Percentiles rank a stretch among this genome's conserved stretches.
Evolutionary conservation across 2,888 invertebrate genomes (phyloP).

Genomic region (Noctua fimbriata): DNA sequence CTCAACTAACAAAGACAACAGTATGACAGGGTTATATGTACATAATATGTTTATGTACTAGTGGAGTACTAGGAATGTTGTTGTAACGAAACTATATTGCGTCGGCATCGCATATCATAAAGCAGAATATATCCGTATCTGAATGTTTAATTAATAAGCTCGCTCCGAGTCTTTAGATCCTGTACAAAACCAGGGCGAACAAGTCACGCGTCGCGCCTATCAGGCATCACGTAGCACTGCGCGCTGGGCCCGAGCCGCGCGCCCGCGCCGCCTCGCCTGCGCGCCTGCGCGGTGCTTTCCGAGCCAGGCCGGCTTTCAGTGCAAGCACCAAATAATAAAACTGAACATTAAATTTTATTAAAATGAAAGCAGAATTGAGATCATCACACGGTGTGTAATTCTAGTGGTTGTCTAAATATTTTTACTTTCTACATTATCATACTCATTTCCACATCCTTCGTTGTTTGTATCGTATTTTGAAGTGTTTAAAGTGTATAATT

Average conservation of each 20-base stretch:
- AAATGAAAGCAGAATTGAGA: conserved; percentile 71
- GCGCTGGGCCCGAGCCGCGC: conserved; percentile 53
- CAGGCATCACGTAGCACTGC: conserved; percentile 76
- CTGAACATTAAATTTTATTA: conserved; percentile 64
- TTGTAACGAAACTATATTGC: conserved; percentile 36
- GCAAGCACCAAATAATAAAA: conserved; percentile 64
- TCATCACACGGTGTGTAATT: conserved; percentile 70
- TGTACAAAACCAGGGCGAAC: conserved; percentile 87
- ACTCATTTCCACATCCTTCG: conserved; percentile 64
- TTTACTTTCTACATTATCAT: conserved; percentile 71
- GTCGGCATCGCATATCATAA: conserved; percentile 56
- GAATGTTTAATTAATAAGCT: conserved; percentile 84
- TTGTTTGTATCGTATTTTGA: conserved; percentile 51
- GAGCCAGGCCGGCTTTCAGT: conserved; percentile 49
- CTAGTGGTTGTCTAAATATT: conserved; percentile 67
- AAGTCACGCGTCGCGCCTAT: conserved; percentile 86
- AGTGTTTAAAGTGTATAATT: conserved; percentile 45
- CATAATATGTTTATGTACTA: background rate
- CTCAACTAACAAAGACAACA: conserved; percentile 14
- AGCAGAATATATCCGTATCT: conserved; percentile 70
- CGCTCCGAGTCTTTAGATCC: conserved; percentile 82
- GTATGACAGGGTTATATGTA: background rate
- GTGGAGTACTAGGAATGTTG: conserved; percentile 10
- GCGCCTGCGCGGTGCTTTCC: conserved; percentile 46
- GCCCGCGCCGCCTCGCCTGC: conserved; percentile 39